Evolutionary conservation across 2,113 vertebrate species (phyloP).

Genomic region (Festucalex cinctus): DNA sequence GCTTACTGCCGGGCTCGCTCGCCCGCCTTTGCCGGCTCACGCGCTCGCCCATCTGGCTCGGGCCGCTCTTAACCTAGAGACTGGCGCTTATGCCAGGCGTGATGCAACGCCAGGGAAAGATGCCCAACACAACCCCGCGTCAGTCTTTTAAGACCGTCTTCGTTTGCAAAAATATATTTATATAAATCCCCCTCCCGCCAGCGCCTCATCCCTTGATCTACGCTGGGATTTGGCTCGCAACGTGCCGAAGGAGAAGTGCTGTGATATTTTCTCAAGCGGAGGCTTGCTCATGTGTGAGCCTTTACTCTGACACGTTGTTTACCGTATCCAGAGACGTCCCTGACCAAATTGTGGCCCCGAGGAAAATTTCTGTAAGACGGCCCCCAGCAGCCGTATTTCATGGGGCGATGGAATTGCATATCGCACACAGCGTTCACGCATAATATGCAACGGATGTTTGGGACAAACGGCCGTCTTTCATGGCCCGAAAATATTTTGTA

Average conservation of each 20-base stretch:
- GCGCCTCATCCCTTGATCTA: conserved; percentile 48
- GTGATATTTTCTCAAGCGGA: conserved; percentile 38
- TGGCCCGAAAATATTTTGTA: no score
- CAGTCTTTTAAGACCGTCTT: conserved; percentile 50
- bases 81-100: conserved; percentile 57
- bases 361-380: no score
- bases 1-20: conserved; percentile 39
- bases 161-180: conserved; percentile 18
- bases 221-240: conserved; percentile 31
- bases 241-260: conserved; percentile 24
- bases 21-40: conserved; percentile 35
- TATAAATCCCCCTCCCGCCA: conserved; percentile 5
- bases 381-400: no score
- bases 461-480: no score
- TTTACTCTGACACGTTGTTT: background rate
- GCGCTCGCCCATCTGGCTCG: conserved; percentile 53
- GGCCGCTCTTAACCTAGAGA: conserved; percentile 62
- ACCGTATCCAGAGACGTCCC: background rate
- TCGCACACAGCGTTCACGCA: no score
- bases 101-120: conserved; percentile 72
- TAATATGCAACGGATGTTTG: no score
- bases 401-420: no score
- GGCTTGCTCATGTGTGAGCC: conserved; percentile 12
- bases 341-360: no score
- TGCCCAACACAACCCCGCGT: conserved; percentile 57